Evolutionary conservation across 2,113 vertebrate species (phyloP), one percentile per base, ranked within the genome.

Genomic region (Entelurus aequoreus): DNA sequence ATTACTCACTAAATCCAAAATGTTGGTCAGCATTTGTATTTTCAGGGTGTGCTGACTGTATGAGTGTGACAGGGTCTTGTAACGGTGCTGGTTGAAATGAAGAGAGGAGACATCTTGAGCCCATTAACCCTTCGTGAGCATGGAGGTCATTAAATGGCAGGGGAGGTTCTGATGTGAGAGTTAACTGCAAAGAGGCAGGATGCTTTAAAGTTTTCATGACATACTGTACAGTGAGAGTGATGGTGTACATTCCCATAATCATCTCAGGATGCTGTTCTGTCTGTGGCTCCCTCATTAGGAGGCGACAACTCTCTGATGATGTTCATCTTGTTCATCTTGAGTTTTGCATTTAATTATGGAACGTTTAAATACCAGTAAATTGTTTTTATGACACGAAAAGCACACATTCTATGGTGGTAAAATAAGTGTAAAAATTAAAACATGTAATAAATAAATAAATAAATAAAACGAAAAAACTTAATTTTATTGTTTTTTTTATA

Each of bases 291-390:
- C 60, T 62, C 65, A 50, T 50, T 38, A 61, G 16, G 59, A 61
- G 48, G 28, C 35, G 14, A 8, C 14, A 62, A 93, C 95, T 94
- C 79, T 98, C 96, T 98, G 88, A 98, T 93, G 72, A 98, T 94
- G 82, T 90, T 91, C 93, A 98, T 94, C 73, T 90, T 91, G 81
- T 70, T 82, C 86, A 97, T 84, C 86, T 98, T 94, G 77, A 99
- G 87, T 19, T 19, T 19, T 19, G 19, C 19, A 19, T 19, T 19
- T 19, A 1, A 19, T 19, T 19, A 19, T 19, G 19, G 19, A 19
- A 19, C 19, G 19, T 19, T 19, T 19, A 2, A 19, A 1, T 19
- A 19, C 19, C 19, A 19, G 19, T 19, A 1, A 19, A 19, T 19
- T 19, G 19, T 19, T 19, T 19, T 19, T 19, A 19, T 19, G 19